These are phyloP conservation scores for Heliocidaris erythrogramma DNA, from an alignment of 35 echinoderm and acorn worm genomes.

Conservation along the genomic window DNA sequence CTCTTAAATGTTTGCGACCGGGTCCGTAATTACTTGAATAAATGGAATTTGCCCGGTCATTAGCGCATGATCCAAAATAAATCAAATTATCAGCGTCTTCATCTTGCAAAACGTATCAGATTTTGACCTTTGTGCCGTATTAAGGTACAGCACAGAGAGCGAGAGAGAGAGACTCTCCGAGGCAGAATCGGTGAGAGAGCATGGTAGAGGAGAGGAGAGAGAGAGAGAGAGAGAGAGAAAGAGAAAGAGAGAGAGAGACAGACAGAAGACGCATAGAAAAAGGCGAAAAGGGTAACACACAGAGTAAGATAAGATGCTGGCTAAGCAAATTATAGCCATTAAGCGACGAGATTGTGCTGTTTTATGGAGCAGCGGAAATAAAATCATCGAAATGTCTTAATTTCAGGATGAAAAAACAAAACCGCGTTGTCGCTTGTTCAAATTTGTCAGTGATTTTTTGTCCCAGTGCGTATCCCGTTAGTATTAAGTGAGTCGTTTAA, in stretches of 20 bases:
- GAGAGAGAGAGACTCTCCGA: not conserved
- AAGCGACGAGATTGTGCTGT: not conserved
- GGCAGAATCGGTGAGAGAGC: not conserved
- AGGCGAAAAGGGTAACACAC: not conserved
- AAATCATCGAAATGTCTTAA: constrained; percentile 36
- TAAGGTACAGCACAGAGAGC: not conserved
- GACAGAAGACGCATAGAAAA: not conserved
- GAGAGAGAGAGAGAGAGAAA: not conserved
- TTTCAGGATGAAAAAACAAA: constrained; percentile 51
- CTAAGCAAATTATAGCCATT: constrained; percentile 36
- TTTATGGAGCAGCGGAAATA: constrained; percentile 5
- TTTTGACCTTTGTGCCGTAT: constrained; percentile 41
- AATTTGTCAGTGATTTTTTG: not conserved
- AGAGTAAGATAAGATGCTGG: not conserved
- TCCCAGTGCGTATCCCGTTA: not conserved
- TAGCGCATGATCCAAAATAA: constrained; percentile 51
- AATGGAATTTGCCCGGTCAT: constrained; percentile 49
- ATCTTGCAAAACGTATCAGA: constrained; percentile 31
- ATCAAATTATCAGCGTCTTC: constrained; percentile 45
- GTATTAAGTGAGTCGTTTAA: constrained; percentile 37
- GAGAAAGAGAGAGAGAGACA: not conserved
- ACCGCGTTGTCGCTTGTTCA: not conserved
- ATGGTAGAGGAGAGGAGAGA: not conserved
- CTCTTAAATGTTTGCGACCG: constrained; percentile 50
- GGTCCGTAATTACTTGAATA: constrained; percentile 51